Evolutionary conservation across 2,888 invertebrate genomes (phyloP), one percentile per base, ranked within the genome.

Genomic region (Aspidiotus destructor): DNA sequence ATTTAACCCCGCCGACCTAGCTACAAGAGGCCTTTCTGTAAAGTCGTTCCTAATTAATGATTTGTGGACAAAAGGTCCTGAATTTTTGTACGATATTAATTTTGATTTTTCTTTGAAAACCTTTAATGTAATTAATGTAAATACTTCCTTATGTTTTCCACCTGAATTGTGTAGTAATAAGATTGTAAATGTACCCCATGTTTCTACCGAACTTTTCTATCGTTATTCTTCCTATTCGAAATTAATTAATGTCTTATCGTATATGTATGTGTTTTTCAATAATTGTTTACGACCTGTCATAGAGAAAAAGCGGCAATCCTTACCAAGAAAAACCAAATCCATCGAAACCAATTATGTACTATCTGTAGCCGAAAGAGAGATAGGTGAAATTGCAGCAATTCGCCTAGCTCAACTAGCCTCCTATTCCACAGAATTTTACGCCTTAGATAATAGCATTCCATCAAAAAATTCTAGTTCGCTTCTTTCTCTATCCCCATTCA

Each of bases 1-100:
- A 17, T 17, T 8, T 1, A 60, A 60, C 41, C 60, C 60, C n/a
- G 60, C 41, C n/a, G 15, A 60, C 40, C 40, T 60, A 1, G 60
- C 41, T 11, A 60, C 60, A 40, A 17, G 60, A 11, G 60, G 60
- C 2, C 11, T 60, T 13, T 41, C 40, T 7, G 40, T 60, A 15
- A 40, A 13, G 11, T 11, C 28, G 13, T 60, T 60, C 7, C 40
- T 60, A 13, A 11, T 1, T 8, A 13, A 10, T 10, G 10, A 10
- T n/a, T 5, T 41, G 3, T 60, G 60, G 60, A 13, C 41, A 13
- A 10, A 15, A n/a, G 58, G 60, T 48, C 13, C 13, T 42, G 15
- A 57, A 57, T 57, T 57, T 57, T 17, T 57, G 16, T 28, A 28
- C 5, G 16, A 15, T 17, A 17, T 10, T 10, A 16, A 57, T 15